Evolutionary conservation across 2,113 vertebrate genomes (phyloP), one percentile per base, ranked within the genome.

Genomic region (Lepisosteus oculatus): DNA sequence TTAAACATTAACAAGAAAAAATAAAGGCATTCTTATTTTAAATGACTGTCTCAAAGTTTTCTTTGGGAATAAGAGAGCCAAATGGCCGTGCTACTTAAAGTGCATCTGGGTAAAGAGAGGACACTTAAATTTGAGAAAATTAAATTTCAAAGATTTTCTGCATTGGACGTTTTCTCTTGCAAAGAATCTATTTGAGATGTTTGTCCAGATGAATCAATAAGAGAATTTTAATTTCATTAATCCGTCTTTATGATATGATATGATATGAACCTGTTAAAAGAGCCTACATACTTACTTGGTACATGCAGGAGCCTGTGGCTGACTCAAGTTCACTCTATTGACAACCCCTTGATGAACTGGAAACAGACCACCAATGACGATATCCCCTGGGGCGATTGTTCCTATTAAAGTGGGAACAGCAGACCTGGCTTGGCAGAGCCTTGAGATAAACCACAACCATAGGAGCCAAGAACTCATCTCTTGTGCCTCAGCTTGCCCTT

Each of bases 291-390:
- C 94, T 94, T 72, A 97, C 94, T 87, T 81, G 67, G 81, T 76
- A 63, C 95, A 97, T 2, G 78, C 82, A 68, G 84, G 81, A 57
- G 81, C 81, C n/a, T 86, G 77, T 17, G 93, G 93, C 65, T 80
- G 76, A 68, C 87, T 87, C 11, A 82, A 55, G 17, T 78, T 76
- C 55, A 79, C 76, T 0, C 15, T 2, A 51, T 61, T 73, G 2
- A 11, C 9, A 1, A 81, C 80, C 0, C 7, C 57, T 8, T 55
- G 68, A 67, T 90, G 88, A 63, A 85, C 67, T 3, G 84, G 43
- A 61, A 89, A 87, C 17, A 91, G 73, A 43, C 85, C 87, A 42
- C 83, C 87, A 3, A 90, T 85, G 54, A 86, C 77, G 47, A 88
- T 66, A 61, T 88, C 77, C 59, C 89, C 90, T 3, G 78, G 75